These are phyloP conservation scores for Syrrhaptes paradoxus DNA, from an alignment of 2,113 vertebrate species.

Conservation along the genomic window DNA sequence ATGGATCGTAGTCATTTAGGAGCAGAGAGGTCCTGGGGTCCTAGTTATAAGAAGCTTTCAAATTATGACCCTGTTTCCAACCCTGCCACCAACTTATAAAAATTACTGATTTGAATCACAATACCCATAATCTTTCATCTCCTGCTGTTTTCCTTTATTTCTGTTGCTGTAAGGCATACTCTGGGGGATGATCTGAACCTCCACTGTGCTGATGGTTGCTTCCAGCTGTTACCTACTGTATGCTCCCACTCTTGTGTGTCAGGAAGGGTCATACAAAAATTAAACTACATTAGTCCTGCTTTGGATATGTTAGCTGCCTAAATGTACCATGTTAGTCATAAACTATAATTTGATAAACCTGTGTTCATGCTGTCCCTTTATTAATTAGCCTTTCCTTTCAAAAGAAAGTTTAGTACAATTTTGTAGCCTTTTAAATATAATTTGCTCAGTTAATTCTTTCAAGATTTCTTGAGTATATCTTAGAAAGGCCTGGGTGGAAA, in stretches of 20 bases:
- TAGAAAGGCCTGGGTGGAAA: too few relatives aligned
- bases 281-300: neutral
- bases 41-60: neutral
- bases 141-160: neutral
- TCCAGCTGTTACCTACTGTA: fast-evolving
- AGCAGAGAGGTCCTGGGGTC: neutral
- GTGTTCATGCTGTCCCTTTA: neutral
- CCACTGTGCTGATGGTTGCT: neutral
- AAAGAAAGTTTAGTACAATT: neutral
- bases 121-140: neutral
- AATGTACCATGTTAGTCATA: neutral
- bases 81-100: neutral
- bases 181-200: neutral
- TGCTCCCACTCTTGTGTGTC: neutral
- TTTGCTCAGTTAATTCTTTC: neutral
- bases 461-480: neutral
- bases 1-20: neutral
- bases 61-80: neutral
- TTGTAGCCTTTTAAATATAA: neutral
- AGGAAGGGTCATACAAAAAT: neutral
- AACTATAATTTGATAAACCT: neutral
- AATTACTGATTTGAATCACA: neutral
- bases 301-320: neutral
- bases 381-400: neutral
- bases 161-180: neutral